Evolutionary conservation across 1,140 invertebrate species (phyloP).

Genomic region (Drosophila lowei): DNA sequence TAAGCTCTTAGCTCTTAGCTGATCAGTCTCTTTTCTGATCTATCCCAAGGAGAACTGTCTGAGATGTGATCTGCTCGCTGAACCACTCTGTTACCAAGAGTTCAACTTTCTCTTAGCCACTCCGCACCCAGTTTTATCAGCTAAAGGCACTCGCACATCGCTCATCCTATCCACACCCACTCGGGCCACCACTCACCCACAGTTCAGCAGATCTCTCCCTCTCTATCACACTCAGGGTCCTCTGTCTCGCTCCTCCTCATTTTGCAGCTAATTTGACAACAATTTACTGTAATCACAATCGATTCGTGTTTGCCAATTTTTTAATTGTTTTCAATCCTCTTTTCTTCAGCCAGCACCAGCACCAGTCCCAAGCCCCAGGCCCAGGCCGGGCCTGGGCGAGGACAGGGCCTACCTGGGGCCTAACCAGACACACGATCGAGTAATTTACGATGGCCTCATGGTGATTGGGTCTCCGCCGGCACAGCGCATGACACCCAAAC

Average conservation of each 20-base stretch:
- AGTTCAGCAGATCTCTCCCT: conserved; percentile 3
- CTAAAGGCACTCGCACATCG: conserved; percentile 20
- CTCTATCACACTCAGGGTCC: conserved; percentile 1
- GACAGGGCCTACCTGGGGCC: conserved; percentile 38
- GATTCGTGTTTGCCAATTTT: conserved; percentile 82
- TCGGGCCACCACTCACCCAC: conserved; percentile 28
- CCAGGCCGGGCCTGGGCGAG: conserved; percentile 23
- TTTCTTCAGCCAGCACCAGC: conserved; percentile 37
- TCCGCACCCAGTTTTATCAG: conserved; percentile 40
- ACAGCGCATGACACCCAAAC: conserved; percentile 66
- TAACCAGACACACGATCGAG: conserved; percentile 74
- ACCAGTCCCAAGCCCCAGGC: conserved; percentile 1
- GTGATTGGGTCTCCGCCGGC: conserved; percentile 61
- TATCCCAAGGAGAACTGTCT: conserved; percentile 10
- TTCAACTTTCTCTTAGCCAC: conserved; percentile 58
- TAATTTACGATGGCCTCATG: conserved; percentile 80
- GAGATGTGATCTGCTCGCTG: conserved; percentile 15
- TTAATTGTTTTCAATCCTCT: conserved; percentile 83
- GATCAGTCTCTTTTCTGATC: conserved; percentile 8
- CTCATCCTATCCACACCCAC: conserved; percentile 22
- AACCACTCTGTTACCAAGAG: conserved; percentile 39
- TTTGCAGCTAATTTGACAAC: conserved; percentile 82
- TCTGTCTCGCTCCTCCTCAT: conserved; percentile 45
- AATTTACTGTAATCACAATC: conserved; percentile 82
- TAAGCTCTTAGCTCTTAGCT: too few species aligned